Evolutionary conservation across 2,888 invertebrate genomes (phyloP), one percentile per base, ranked within the genome.

Genomic region (Caenorhabditis sp.): DNA sequence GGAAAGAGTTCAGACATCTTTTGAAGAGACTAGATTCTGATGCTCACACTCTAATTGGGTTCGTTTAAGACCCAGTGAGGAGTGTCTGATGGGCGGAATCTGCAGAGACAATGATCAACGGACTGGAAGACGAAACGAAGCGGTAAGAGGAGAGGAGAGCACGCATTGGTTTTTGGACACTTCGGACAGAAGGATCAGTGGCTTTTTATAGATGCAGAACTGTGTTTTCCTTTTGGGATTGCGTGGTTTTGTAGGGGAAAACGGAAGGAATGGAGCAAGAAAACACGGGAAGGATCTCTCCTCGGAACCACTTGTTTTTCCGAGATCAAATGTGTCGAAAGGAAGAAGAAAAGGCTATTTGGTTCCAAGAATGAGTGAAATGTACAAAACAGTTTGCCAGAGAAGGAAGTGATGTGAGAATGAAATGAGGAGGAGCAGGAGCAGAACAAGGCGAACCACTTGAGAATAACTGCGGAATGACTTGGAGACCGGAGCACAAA

Each of bases 171-270:
- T 55, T 55, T 32, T 32, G 56, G 26, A 18, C 32, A 56, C 35
- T 28, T 18, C 47, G 18, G 47, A 47, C 40, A 40, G 5, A 18
- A 47, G 8, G n/a, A 18, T 0, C n/a, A 18, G 18, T 4, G 28
- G 24, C 55, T 32, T 56, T 56, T 56, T 56, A 56, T 56, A 56
- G 56, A 56, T 32, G 56, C 56, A 56, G 13, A 32, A 56, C 56
- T 56, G 56, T 56, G 56, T 56, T 56, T 56, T 56, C 20, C 11
- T 2, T n/a, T n/a, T n/a, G n/a, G n/a, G 22, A 56, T 8, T 15
- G 20, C 13, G n/a, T n/a, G 40, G n/a, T 35, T 18, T 56, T 56
- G 56, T 56, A 56, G 56, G 56, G 1, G 32, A 35, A 56, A 20
- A 28, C 18, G 56, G 56, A 56, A 56, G 20, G 11, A 56, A 18